These are phyloP conservation scores for Phorcus lineatus DNA, from an alignment of 2,888 invertebrate species.

Conservation along the genomic window DNA sequence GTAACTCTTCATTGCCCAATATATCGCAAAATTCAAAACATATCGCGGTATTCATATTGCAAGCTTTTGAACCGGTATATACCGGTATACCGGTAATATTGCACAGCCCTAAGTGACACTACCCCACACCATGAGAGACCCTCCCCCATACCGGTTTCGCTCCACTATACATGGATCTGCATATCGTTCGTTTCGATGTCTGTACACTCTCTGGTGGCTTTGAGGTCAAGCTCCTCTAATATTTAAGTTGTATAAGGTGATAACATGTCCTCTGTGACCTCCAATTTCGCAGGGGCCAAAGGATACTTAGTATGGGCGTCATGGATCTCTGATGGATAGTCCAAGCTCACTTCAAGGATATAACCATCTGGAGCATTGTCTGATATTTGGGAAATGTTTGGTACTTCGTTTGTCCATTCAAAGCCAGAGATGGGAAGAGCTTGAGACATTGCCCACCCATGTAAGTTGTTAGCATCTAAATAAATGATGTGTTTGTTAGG, in stretches of 20 bases:
- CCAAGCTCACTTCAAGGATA: slow-evolving; percentile 75
- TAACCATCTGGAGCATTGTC: slow-evolving; percentile 47
- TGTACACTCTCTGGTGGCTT: too few species aligned
- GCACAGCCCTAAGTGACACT: too few species aligned
- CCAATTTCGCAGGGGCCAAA: slow-evolving; percentile 50
- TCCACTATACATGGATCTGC: too few species aligned
- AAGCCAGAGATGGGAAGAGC: not conserved
- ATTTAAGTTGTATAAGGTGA: not conserved
- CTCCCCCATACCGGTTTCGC: too few species aligned
- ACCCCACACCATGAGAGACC: too few species aligned
- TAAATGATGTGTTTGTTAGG: slow-evolving; percentile 19
- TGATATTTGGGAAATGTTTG: not conserved
- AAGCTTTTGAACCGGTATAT: too few species aligned
- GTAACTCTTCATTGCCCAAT: too few species aligned
- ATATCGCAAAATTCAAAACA: too few species aligned
- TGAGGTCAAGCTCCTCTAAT: not conserved
- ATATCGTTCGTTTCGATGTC: too few species aligned
- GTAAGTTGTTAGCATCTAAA: slow-evolving; percentile 45
- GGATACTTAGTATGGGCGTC: slow-evolving; percentile 68
- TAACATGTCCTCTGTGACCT: slow-evolving; percentile 32
- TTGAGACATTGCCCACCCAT: slow-evolving; percentile 56
- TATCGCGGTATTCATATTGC: too few species aligned
- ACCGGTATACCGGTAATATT: too few species aligned
- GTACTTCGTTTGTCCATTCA: not conserved
- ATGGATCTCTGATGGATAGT: slow-evolving; percentile 73